Base-by-base conservation (phyloP, 2,888 invertebrate species). In the Poecilobothrus nobilitatus region DNA sequence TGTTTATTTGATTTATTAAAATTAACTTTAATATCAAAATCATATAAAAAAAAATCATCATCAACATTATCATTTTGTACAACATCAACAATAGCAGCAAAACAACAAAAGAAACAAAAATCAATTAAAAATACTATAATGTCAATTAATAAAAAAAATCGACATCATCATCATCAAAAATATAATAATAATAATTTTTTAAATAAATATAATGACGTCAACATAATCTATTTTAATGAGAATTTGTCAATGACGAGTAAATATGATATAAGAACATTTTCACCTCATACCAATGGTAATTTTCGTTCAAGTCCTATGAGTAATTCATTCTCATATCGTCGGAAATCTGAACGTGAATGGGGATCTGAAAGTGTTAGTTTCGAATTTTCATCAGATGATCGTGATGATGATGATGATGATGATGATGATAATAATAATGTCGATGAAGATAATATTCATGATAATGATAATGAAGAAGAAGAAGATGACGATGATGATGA, bases 181-280 rank as follows among this genome's bases (percentile, higher is more conserved):
- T 64, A 37, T 10, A 69, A 27, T n/a, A 65, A 76, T 66, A 71
- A 77, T 1, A 78, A 79, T 10, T 78, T 80, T 67, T 72, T 80
- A 73, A 78, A 79, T 18, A 81, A 81, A 71, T 80, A 79, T 69
- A 76, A 81, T 66, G 68, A 64, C 65, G 71, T 73, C n/a, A 79
- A 78, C 71, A 75, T 81, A 3, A 81, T 81, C n/a, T 79, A 81
- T 69, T 81, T 81, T 68, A 81, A 81, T 72, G 81, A 81, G 70
- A 81, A 81, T 71, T 75, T 81, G n/a, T 79, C 81, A 62, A 81
- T 81, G 81, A 76, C 81, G 63, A 80, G 80, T 71, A 80, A 80
- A 73, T 79, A 77, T 66, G 76, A 78, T 70, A 76, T 78, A 67
- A 76, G 75, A 1, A 76, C 76, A 44, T 78, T 77, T 71, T 76